These are phyloP conservation scores for Corythucha ciliata DNA, from an alignment of 2,888 invertebrate genomes.

Conservation along the genomic window DNA sequence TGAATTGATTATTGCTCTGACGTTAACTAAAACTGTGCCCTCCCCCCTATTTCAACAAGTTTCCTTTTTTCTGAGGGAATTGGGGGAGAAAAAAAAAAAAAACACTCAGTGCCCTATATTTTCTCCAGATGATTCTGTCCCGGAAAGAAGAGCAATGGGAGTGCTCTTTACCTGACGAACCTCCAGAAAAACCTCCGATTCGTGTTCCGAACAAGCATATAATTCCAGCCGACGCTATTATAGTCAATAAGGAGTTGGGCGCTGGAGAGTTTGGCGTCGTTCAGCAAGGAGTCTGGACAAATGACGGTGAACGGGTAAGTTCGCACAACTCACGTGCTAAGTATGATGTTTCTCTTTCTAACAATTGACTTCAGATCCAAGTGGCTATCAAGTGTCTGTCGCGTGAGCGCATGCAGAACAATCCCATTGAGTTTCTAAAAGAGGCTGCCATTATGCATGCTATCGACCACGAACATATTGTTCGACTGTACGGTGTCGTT, in stretches of 20 bases:
- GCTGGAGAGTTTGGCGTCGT: constrained; percentile 97
- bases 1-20: no score
- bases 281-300: constrained; percentile 95
- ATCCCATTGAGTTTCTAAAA: constrained; percentile 92
- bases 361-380: constrained; percentile 57
- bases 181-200: constrained; percentile 42
- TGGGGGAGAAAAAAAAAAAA: not conserved
- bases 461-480: constrained; percentile 94
- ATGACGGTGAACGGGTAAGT: constrained; percentile 78
- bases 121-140: constrained; percentile 40
- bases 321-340: not conserved
- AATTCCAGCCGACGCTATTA: constrained; percentile 76
- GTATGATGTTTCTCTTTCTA: not conserved
- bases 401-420: constrained; percentile 89
- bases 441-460: constrained; percentile 98
- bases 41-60: not conserved
- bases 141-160: constrained; percentile 40
- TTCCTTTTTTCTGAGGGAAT: not conserved
- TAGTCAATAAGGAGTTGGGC: constrained; percentile 88
- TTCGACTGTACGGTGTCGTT: constrained; percentile 94
- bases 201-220: constrained; percentile 78
- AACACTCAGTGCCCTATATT: not conserved
- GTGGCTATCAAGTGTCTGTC: constrained; percentile 96
- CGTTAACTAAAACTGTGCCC: no score
- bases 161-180: constrained; percentile 33